phyloP scores from a whole-genome alignment of 2,113 vertebrate species.

The Enhydra lutris region DNA sequence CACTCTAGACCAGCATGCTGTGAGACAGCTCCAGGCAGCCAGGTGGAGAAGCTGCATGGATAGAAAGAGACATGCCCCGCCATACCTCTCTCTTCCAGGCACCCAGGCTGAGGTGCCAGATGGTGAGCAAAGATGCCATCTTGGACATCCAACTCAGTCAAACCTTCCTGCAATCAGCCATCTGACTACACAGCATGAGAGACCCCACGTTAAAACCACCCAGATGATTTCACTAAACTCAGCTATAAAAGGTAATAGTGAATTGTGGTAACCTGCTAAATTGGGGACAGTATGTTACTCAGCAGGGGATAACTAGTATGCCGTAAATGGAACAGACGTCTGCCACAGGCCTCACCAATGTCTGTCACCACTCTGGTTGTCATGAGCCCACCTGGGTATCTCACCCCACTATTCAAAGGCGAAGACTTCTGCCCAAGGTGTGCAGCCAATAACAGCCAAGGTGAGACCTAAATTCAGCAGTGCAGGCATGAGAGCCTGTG shows the following conservation, averaged over 20 bases:
- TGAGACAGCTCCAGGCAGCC: background rate
- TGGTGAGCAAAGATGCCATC: background rate
- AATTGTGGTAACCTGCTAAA: background rate
- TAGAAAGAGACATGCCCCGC: background rate
- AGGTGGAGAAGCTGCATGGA: background rate
- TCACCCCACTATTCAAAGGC: background rate
- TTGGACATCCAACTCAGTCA: background rate
- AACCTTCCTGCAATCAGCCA: background rate
- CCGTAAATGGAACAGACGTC: background rate
- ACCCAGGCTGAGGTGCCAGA: background rate
- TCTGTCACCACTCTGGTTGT: background rate
- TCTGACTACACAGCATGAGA: background rate
- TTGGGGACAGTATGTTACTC: background rate
- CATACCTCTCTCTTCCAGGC: background rate
- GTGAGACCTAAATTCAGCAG: background rate
- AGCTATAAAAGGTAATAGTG: background rate
- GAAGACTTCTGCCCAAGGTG: background rate
- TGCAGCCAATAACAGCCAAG: background rate
- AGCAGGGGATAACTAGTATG: background rate
- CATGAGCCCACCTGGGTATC: background rate
- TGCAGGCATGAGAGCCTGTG: rapidly evolving
- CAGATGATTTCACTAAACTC: background rate
- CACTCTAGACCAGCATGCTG: background rate
- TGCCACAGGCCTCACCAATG: background rate
- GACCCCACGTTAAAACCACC: background rate